Conservation (phyloP, 2,113 vertebrate genomes). For the Mola mola region DNA sequence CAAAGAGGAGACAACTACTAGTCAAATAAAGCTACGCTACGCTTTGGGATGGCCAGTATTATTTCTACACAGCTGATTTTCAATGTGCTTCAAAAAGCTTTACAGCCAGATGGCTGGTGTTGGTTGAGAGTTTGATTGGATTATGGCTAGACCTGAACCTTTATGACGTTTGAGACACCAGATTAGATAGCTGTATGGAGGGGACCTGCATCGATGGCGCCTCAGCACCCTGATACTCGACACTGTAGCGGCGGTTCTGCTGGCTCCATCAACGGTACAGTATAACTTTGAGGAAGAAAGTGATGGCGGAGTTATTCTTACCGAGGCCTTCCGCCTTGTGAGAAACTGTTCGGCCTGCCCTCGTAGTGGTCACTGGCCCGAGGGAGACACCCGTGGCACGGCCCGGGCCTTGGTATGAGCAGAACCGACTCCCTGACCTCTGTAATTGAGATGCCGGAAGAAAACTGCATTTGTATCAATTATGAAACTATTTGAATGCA, state of each 20-base stretch:
- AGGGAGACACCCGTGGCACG: constrained; percentile 45
- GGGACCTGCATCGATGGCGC: constrained; percentile 33
- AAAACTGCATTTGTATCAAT: constrained; percentile 76
- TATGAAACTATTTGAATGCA: constrained; percentile 80
- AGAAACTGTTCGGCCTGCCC: constrained; percentile 65
- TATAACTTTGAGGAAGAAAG: constrained; percentile 48
- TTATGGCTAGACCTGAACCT: constrained; percentile 47
- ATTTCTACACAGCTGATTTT: constrained; percentile 39
- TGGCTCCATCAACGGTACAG: constrained; percentile 32
- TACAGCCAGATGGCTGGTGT: constrained; percentile 57
- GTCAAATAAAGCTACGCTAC: constrained; percentile 39
- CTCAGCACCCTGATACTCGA: constrained; percentile 44
- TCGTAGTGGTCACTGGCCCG: constrained; percentile 70
- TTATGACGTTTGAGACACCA: constrained; percentile 54
- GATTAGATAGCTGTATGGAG: constrained; percentile 49
- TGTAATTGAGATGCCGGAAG: constrained; percentile 77
- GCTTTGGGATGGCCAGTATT: constrained; percentile 38
- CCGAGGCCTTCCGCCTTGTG: constrained; percentile 57
- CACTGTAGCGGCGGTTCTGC: constrained; percentile 19
- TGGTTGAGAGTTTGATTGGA: constrained; percentile 63
- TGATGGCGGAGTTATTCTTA: constrained; percentile 72
- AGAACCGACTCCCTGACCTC: constrained; percentile 69
- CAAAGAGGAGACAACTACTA: constrained; percentile 21
- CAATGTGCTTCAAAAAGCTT: constrained; percentile 39
- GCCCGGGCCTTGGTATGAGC: constrained; percentile 65